A percentile compares a stretch with the other conserved stretches of the same genome.
Evolutionary conservation across 2,888 invertebrate genomes (phyloP).

Genomic region (Conus canariensis): DNA sequence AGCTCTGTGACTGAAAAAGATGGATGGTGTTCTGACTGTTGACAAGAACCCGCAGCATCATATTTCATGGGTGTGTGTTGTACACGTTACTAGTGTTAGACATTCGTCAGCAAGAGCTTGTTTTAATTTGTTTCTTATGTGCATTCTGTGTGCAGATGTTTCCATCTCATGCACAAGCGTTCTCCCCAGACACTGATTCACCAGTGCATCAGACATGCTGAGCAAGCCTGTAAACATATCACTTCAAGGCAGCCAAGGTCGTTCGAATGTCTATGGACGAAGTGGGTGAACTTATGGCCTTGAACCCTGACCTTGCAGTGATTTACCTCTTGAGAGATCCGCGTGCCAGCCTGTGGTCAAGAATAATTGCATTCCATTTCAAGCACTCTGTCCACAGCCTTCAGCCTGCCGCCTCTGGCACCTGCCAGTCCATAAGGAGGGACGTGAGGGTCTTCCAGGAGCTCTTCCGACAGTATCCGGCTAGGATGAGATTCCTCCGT

Average conservation of each 20-base stretch:
- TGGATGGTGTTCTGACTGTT: too few relatives aligned
- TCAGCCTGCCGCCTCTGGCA: neutral
- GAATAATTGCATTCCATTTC: neutral
- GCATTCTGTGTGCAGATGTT: neutral
- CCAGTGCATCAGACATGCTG: neutral
- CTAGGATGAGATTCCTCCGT: constrained; percentile 1
- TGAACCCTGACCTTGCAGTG: constrained; percentile 37
- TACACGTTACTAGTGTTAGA: too few relatives aligned
- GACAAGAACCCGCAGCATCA: too few relatives aligned
- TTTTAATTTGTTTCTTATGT: too few relatives aligned
- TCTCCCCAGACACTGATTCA: too few relatives aligned
- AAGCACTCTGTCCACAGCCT: neutral
- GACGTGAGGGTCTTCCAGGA: neutral
- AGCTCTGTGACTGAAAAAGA: too few relatives aligned
- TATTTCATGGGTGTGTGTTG: too few relatives aligned
- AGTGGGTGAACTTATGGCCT: neutral
- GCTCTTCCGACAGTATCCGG: neutral
- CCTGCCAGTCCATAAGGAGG: neutral
- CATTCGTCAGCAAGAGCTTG: too few relatives aligned
- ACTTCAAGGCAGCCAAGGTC: neutral
- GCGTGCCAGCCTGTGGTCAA: constrained; percentile 29
- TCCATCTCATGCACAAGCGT: neutral
- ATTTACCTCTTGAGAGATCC: constrained; percentile 31
- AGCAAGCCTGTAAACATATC: neutral
- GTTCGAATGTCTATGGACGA: neutral